Evolutionary conservation across 2,113 vertebrate genomes (phyloP), one percentile per base, ranked within the genome.

Genomic region (Alectura lathami): DNA sequence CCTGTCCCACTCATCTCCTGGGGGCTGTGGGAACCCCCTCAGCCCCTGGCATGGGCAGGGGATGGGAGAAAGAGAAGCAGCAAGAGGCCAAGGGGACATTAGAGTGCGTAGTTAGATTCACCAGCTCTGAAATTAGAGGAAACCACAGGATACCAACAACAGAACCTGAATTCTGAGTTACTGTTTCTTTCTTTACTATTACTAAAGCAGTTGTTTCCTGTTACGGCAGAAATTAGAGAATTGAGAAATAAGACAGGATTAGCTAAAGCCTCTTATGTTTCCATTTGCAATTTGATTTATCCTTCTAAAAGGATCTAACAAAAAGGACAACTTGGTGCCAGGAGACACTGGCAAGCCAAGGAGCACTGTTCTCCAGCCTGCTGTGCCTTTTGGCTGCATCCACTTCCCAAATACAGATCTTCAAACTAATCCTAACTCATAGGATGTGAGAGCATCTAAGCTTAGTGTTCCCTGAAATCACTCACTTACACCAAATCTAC

Each of bases 1-100:
- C 32, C 63, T 29, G 27, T 27, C 27, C 64, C 32, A 45, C 4
- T 47, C 5, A 0, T 22, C 43, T 27, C 4, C n/a, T 0, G 0
- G 1, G 32, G 16, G 22, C 1, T 1, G 6, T 7, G 17, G 47
- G 26, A 47, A 6, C 13, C 11, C 20, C 40, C 17, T 22, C 0
- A 1, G 34, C 29, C 42, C 45, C 57, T 69, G 59, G 69, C 16
- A 26, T 10, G 24, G 59, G 15, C 21, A 24, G 5, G 11, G 4
- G 54, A 15, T 0, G 3, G 43, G 29, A 5, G 53, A 62, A 18
- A 30, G n/a, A 60, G 27, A 36, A 45, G 23, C 16, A 51, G 43
- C 17, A 11, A 30, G 38, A 40, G 32, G 89, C 70, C 45, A n/a
- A 51, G 23, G 38, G 38, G 68, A 27, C 7, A 11, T 18, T 11